Conservation (phyloP, 2,113 vertebrate genomes). For the Anhinga anhinga region DNA sequence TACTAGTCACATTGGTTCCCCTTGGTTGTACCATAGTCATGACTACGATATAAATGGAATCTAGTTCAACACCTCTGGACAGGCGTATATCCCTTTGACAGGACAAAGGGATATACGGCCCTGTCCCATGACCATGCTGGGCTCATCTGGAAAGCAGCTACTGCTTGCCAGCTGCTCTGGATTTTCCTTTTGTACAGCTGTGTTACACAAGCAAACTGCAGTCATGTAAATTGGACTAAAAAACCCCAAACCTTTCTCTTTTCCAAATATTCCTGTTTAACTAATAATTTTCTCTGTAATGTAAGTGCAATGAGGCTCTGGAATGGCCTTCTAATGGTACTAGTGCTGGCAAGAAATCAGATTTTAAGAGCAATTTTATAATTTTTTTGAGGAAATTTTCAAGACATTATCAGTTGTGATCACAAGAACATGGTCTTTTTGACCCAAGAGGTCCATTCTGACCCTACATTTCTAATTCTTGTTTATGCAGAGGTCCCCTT, state of each 20-base stretch:
- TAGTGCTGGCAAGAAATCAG: background rate
- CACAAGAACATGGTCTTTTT: background rate
- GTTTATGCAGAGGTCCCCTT: background rate
- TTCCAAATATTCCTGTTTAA: background rate
- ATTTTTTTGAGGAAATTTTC: background rate
- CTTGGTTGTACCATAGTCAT: background rate
- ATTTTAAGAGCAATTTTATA: background rate
- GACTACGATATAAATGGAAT: background rate
- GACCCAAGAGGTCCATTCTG: background rate
- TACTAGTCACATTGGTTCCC: background rate
- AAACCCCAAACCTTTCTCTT: background rate
- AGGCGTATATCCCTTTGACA: background rate
- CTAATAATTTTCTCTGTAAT: background rate
- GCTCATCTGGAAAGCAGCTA: background rate
- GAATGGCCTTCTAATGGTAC: background rate
- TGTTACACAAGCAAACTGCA: background rate
- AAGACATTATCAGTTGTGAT: background rate
- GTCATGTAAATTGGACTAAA: background rate
- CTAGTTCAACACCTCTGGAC: background rate
- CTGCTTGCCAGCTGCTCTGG: background rate
- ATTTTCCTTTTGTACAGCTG: background rate
- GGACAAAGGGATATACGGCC: background rate
- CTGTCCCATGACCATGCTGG: background rate
- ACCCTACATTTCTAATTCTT: background rate
- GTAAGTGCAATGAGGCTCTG: background rate